Evolutionary conservation across 1,140 invertebrate genomes (phyloP).

Genomic region (Phocides pigmalion): DNA sequence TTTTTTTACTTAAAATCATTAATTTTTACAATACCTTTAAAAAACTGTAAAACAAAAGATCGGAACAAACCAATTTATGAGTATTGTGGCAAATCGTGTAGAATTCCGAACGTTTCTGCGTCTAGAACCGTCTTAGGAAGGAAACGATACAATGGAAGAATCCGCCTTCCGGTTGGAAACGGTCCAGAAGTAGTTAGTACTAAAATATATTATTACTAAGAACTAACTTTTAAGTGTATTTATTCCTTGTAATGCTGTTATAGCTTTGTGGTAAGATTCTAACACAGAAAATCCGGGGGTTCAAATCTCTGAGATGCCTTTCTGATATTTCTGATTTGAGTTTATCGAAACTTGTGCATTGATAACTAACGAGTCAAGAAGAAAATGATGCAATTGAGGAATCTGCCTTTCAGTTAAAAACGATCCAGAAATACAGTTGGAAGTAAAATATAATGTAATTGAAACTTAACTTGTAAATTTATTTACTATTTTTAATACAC

Average conservation of each 20-base stretch:
- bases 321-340: too few species aligned
- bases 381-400: slow-evolving; percentile 21
- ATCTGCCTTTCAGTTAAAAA: slow-evolving; percentile 3
- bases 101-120: slow-evolving; percentile 13
- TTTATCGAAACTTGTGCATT: too few species aligned
- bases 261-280: too few species aligned
- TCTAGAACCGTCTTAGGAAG: slow-evolving; percentile 22
- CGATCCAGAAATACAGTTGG: not conserved
- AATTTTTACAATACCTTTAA: too few species aligned
- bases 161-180: slow-evolving; percentile 8
- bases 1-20: too few species aligned
- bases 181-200: not conserved
- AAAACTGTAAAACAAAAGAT: not conserved
- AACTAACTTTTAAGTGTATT: not conserved
- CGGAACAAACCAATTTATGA: slow-evolving; percentile 19
- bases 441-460: not conserved
- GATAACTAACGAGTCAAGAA: too few species aligned
- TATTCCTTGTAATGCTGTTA: too few species aligned
- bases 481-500: too few species aligned
- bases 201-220: not conserved
- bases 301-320: too few species aligned
- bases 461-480: not conserved
- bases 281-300: too few species aligned
- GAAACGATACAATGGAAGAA: slow-evolving; percentile 26
- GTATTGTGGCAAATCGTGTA: slow-evolving; percentile 25